phyloP scores from a whole-genome alignment of 2,113 vertebrate genomes.

The Cyprinus carpio region DNA sequence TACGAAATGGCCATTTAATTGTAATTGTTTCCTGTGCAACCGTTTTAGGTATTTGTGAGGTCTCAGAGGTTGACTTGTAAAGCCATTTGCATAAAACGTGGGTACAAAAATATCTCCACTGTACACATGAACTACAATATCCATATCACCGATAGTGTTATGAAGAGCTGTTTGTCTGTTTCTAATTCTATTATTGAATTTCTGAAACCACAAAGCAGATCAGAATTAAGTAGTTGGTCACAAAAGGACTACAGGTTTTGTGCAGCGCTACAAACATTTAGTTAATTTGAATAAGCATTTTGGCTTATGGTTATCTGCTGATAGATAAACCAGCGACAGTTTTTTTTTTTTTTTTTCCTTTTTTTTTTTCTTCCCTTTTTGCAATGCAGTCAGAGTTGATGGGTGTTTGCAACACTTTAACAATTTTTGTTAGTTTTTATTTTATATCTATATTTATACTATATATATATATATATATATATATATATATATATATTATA shows the following conservation, averaged over 20 bases:
- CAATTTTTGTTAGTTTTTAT: too few relatives aligned
- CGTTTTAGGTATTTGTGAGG: not conserved
- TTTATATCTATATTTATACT: not conserved
- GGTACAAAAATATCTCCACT: not conserved
- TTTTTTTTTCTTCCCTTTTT: too few relatives aligned
- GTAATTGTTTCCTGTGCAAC: not conserved
- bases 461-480: not conserved
- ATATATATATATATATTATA: not conserved
- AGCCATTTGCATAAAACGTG: not conserved
- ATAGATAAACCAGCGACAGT: not conserved
- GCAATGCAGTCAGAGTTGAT: not conserved
- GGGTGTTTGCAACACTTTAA: too few relatives aligned
- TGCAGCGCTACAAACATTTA: not conserved
- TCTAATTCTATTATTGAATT: not conserved
- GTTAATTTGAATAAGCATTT: not conserved
- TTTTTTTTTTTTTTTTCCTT: not conserved
- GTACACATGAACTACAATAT: not conserved
- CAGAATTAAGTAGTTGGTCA: slow-evolving; percentile 3
- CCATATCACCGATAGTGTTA: not conserved
- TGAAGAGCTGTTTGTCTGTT: slow-evolving; percentile 4
- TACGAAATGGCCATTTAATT: not conserved
- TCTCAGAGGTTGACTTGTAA: slow-evolving; percentile 1
- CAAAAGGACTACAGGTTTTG: not conserved
- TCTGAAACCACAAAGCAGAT: slow-evolving; percentile 19
- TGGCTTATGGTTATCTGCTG: not conserved